Conservation (phyloP, 2,888 invertebrate genomes). For the Dryomyza anilis region DNA sequence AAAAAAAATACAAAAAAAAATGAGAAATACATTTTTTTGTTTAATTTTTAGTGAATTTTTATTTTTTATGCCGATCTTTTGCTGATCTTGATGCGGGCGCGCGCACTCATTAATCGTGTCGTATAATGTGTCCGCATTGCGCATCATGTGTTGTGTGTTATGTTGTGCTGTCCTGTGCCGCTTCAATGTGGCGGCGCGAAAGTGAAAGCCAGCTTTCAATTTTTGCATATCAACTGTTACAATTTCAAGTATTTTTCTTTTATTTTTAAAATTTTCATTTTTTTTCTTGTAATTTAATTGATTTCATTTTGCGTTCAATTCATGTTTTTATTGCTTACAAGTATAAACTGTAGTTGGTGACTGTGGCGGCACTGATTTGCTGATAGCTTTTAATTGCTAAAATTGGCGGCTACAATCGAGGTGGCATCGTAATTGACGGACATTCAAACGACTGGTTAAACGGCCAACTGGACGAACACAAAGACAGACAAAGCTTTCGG, state of each 20-base stretch:
- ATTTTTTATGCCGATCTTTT: not conserved
- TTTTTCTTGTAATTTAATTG: constrained; percentile 1
- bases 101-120: constrained; percentile 12
- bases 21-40: not conserved
- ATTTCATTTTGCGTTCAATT: not conserved
- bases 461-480: too few relatives aligned
- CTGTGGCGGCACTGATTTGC: not conserved
- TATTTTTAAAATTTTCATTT: not conserved
- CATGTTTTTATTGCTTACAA: not conserved
- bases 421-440: not conserved
- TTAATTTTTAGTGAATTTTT: not conserved
- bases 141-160: not conserved
- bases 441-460: too few relatives aligned
- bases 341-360: too few relatives aligned
- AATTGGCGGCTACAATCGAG: not conserved
- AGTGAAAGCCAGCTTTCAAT: constrained; percentile 28
- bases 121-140: not conserved
- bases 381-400: constrained; percentile 1
- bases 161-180: not conserved
- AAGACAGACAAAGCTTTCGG: too few relatives aligned
- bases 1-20: too few relatives aligned
- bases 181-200: too few relatives aligned
- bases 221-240: constrained; percentile 28
- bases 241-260: not conserved
- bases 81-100: constrained; percentile 23